These are phyloP conservation scores for Pangasius djambal DNA, from an alignment of 2,797 vertebrate species.

Conservation along the genomic window DNA sequence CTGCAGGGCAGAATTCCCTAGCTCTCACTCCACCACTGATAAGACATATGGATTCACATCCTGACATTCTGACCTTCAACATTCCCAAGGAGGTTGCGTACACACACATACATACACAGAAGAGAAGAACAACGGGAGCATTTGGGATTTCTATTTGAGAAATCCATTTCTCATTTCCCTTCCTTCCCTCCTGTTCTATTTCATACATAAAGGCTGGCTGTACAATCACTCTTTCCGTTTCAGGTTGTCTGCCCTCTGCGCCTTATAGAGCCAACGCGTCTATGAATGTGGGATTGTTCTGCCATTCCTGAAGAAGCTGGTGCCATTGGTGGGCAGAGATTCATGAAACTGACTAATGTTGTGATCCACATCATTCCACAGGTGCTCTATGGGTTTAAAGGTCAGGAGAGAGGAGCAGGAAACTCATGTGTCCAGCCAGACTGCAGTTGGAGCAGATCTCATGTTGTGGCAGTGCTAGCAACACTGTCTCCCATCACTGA, in stretches of 20 bases:
- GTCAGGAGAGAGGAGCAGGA: not conserved
- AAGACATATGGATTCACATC: slow-evolving; percentile 53
- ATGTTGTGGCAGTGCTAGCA: not conserved
- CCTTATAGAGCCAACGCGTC: not conserved
- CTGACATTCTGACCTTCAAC: slow-evolving; percentile 49
- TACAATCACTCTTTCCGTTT: slow-evolving; percentile 44
- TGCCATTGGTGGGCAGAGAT: not conserved
- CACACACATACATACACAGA: not conserved
- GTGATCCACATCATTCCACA: not conserved
- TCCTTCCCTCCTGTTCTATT: slow-evolving; percentile 19
- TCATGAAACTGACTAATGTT: not conserved
- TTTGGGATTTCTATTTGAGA: slow-evolving; percentile 28
- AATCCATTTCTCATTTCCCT: slow-evolving; percentile 41
- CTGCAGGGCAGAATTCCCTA: slow-evolving; percentile 26
- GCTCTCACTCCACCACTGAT: slow-evolving; percentile 36
- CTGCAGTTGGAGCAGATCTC: not conserved
- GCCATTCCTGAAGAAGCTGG: not conserved
- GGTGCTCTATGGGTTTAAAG: not conserved
- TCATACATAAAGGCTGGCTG: slow-evolving; percentile 26
- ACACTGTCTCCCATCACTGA: too few species aligned
- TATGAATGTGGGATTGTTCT: slow-evolving; percentile 17
- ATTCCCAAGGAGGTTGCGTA: slow-evolving; percentile 30
- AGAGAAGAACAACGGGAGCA: not conserved
- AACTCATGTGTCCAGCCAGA: not conserved
- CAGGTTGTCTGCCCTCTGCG: not conserved